phyloP scores from a whole-genome alignment of 2,888 invertebrate genomes.

The Drosophila aldrichi region DNA sequence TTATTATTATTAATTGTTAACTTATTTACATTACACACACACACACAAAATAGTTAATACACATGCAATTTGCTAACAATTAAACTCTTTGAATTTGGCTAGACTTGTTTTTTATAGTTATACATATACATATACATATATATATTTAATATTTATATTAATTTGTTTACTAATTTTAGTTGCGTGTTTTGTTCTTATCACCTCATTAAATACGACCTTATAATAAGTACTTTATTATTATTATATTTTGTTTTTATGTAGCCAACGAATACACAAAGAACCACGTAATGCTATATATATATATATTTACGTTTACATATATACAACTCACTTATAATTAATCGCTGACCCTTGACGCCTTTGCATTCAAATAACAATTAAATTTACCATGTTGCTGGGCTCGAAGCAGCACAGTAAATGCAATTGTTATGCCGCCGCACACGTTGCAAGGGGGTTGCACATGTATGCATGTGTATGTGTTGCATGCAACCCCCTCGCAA shows the following conservation, averaged over 20 bases:
- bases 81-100: conserved; percentile 68
- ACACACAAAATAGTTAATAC: conserved; percentile 58
- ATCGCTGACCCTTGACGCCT: conserved; percentile 30
- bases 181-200: conserved; percentile 46
- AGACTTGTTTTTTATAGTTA: conserved; percentile 40
- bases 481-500: conserved; percentile 70
- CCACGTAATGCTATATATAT: conserved; percentile 30
- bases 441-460: conserved; percentile 49
- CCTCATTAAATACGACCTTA: conserved; percentile 32
- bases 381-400: conserved; percentile 80
- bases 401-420: conserved; percentile 78
- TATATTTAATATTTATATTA: conserved; percentile 4
- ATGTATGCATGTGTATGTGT: too few species aligned
- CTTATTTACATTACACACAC: conserved; percentile 57
- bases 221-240: not conserved
- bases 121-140: not conserved
- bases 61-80: conserved; percentile 56
- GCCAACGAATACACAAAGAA: conserved; percentile 38
- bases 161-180: conserved; percentile 30
- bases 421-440: conserved; percentile 54
- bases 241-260: not conserved
- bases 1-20: conserved; percentile 8
- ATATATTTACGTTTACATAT: conserved; percentile 23
- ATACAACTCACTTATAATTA: conserved; percentile 49
- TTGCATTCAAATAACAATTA: conserved; percentile 61